phyloP scores from a whole-genome alignment of 2,888 invertebrate genomes.

The Rhimphoctona megacephalus region DNA sequence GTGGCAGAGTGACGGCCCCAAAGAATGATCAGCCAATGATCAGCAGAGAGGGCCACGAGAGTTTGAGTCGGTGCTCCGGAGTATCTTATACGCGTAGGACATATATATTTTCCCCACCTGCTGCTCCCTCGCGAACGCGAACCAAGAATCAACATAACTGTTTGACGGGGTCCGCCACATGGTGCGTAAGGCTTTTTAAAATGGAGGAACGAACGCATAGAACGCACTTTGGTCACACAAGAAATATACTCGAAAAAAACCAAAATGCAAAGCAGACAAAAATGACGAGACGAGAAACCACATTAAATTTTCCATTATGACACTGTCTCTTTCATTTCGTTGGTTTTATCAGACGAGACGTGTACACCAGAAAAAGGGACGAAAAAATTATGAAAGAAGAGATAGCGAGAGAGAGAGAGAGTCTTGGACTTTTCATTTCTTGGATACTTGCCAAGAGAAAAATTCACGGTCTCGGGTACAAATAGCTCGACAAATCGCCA shows the following conservation, averaged over 20 bases:
- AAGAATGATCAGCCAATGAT: slow-evolving; percentile 72
- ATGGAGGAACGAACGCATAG: slow-evolving; percentile 53
- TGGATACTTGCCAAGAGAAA: slow-evolving; percentile 47
- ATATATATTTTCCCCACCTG: slow-evolving; percentile 66
- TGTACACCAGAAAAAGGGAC: neutral
- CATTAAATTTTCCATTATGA: neutral
- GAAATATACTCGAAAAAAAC: neutral
- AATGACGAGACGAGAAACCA: neutral
- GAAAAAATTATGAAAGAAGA: neutral
- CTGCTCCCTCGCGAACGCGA: slow-evolving; percentile 35
- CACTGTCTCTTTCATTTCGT: neutral
- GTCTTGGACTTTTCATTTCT: slow-evolving; percentile 52
- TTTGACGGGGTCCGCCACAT: slow-evolving; percentile 33
- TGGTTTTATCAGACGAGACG: neutral
- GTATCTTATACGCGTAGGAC: slow-evolving; percentile 35
- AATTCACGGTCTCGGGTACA: slow-evolving; percentile 56
- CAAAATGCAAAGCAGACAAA: neutral
- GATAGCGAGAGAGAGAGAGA: slow-evolving; percentile 20
- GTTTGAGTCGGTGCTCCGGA: slow-evolving; percentile 53
- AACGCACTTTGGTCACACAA: neutral
- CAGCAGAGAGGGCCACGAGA: slow-evolving; percentile 56
- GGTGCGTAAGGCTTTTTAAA: slow-evolving; percentile 63
- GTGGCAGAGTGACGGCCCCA: slow-evolving; percentile 71
- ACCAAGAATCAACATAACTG: slow-evolving; percentile 43
- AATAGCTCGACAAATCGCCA: slow-evolving; percentile 48